These are phyloP conservation scores for Kradibia gibbosae DNA, from an alignment of 1,140 invertebrate genomes.

Conservation along the genomic window DNA sequence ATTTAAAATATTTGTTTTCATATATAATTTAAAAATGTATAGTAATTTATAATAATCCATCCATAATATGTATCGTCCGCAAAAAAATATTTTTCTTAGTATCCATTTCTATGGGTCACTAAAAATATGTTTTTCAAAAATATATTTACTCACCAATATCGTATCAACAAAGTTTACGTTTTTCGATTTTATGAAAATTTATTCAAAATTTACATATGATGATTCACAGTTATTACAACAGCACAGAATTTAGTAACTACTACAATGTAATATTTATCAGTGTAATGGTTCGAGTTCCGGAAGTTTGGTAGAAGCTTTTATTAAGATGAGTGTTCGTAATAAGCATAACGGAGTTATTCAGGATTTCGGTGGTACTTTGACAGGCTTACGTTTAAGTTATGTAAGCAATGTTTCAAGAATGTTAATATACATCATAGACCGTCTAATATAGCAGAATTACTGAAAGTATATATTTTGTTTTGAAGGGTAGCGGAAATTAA, in stretches of 20 bases:
- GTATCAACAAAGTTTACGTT: background rate
- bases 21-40: too few relatives aligned
- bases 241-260: background rate
- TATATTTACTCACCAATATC: background rate
- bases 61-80: too few relatives aligned
- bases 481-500: constrained; percentile 1
- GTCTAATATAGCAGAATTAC: constrained; percentile 28
- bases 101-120: too few relatives aligned
- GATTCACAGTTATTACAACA: background rate
- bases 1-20: too few relatives aligned
- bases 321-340: constrained; percentile 49
- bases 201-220: background rate
- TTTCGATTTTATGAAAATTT: background rate
- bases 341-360: constrained; percentile 44
- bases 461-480: constrained; percentile 31
- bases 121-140: too few relatives aligned
- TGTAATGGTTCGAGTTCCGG: constrained; percentile 29
- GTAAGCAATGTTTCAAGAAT: constrained; percentile 44
- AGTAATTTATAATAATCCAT: too few relatives aligned
- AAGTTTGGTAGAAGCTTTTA: constrained; percentile 42
- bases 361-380: constrained; percentile 46
- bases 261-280: constrained; percentile 49
- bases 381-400: constrained; percentile 37
- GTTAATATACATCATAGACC: constrained; percentile 43
- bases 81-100: too few relatives aligned